phyloP scores from a whole-genome alignment of 2,888 invertebrate genomes.

The Dilophus febrilis region DNA sequence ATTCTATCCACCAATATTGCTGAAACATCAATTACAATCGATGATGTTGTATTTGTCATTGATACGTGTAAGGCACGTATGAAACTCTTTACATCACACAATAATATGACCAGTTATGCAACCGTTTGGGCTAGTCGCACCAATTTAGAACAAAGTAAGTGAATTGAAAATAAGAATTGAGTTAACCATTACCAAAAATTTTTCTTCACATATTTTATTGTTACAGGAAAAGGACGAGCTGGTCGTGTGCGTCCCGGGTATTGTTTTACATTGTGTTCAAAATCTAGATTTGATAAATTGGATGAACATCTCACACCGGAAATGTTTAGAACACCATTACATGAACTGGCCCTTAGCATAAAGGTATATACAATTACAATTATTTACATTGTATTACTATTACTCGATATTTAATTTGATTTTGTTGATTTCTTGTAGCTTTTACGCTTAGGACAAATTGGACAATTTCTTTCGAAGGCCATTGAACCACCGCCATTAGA shows the following conservation, averaged over 20 bases:
- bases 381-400: too few species aligned
- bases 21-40: slow-evolving; percentile 94
- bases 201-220: background rate
- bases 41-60: slow-evolving; percentile 95
- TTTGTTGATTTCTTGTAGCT: slow-evolving; percentile 34
- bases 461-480: slow-evolving; percentile 86
- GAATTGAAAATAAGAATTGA: background rate
- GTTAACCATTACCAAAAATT: background rate
- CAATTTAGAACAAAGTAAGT: slow-evolving; percentile 67
- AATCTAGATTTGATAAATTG: slow-evolving; percentile 49
- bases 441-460: slow-evolving; percentile 76
- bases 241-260: slow-evolving; percentile 88
- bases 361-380: slow-evolving; percentile 24
- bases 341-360: slow-evolving; percentile 83
- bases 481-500: slow-evolving; percentile 94
- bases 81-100: slow-evolving; percentile 94
- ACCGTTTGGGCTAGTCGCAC: slow-evolving; percentile 92
- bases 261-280: slow-evolving; percentile 83
- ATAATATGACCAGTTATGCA: slow-evolving; percentile 97
- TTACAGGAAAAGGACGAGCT: slow-evolving; percentile 68
- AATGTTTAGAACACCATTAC: slow-evolving; percentile 93
- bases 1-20: slow-evolving; percentile 97
- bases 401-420: too few species aligned
- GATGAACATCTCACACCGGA: slow-evolving; percentile 91
- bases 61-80: slow-evolving; percentile 96